A percentile compares a stretch with the other conserved stretches of the same genome.
Conservation (phyloP, 2,113 vertebrate species). For the Nothobranchius furzeri region DNA sequence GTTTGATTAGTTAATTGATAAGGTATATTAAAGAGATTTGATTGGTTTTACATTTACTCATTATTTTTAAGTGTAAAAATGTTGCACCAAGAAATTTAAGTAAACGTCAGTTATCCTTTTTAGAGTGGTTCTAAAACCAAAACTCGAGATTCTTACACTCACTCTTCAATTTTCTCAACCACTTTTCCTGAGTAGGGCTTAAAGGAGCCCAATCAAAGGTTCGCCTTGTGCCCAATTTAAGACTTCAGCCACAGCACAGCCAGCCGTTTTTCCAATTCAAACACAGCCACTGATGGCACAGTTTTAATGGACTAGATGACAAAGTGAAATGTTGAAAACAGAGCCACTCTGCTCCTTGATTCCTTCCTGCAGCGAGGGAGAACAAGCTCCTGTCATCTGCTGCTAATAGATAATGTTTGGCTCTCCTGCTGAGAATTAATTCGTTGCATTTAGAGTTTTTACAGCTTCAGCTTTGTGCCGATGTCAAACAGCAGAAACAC, state of each 20-base stretch:
- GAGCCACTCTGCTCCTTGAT: background rate
- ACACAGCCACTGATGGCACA: constrained; percentile 14
- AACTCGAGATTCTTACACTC: no score
- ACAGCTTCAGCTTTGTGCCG: constrained; percentile 42
- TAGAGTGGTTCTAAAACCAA: no score
- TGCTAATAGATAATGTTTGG: constrained; percentile 47
- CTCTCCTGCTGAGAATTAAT: constrained; percentile 41
- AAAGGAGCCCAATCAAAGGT: background rate
- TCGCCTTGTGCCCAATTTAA: constrained; percentile 30
- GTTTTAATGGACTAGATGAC: constrained; percentile 12
- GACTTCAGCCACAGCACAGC: background rate
- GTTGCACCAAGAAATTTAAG: no score
- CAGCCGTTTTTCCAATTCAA: background rate
- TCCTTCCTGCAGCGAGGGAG: constrained; percentile 7
- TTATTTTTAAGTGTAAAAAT: no score
- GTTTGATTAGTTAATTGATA: no score
- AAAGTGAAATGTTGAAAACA: constrained; percentile 13
- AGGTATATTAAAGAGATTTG: no score
- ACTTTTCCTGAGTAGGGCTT: no score
- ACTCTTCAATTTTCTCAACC: no score
- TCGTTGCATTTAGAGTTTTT: constrained; percentile 53
- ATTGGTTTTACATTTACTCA: no score
- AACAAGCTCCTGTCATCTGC: constrained; percentile 22
- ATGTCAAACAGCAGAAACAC: constrained; percentile 47
- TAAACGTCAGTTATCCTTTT: no score